Evolutionary conservation across 2,113 vertebrate species (phyloP), one percentile per base, ranked within the genome.

Genomic region (Globicephala melas): DNA sequence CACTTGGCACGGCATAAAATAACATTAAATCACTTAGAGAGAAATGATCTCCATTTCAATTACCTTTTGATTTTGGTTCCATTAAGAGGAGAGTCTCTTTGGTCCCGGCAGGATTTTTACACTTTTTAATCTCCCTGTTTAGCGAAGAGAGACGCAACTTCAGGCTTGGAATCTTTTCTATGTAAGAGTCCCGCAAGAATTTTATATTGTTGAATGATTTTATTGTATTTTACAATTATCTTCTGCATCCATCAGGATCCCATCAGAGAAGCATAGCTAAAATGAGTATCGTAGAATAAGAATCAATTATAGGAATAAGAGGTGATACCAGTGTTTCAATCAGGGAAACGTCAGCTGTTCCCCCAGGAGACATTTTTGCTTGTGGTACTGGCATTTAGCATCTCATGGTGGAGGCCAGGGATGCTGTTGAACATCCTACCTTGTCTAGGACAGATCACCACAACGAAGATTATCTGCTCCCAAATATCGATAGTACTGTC

Each of bases 261-360:
- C 58, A 28, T 58, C 25, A 65, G 12, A 58, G 53, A 28, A 89
- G 10, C 38, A 44, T 36, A 81, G 31, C 25, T 15, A 6, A 91
- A 81, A 31, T 3, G 36, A 90, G 7, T n/a, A 18, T 65, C 8
- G 25, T 23, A 74, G 44, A 58, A 53, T 14, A 26, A 38, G 2
- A 47, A 73, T 82, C 38, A 36, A 4, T 63, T 36, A 14, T 23
- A 70, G 79, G 18, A 65, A 18, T 33, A 20, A 65, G 63, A 71
- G 8, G 0, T 14, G 31, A n/a, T 26, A 1, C 31, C 25, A 26
- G 9, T 15, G 28, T 63, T 47, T 14, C 41, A 28, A 33, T 12
- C 8, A 2, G 25, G 21, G 18, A 5, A 38, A 12, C 6, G 6
- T 15, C 28, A 5, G 18, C 17, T 44, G 1, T 6, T 2, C 6